phyloP scores from a whole-genome alignment of 2,797 vertebrate genomes.

The Onychomys torridus region DNA sequence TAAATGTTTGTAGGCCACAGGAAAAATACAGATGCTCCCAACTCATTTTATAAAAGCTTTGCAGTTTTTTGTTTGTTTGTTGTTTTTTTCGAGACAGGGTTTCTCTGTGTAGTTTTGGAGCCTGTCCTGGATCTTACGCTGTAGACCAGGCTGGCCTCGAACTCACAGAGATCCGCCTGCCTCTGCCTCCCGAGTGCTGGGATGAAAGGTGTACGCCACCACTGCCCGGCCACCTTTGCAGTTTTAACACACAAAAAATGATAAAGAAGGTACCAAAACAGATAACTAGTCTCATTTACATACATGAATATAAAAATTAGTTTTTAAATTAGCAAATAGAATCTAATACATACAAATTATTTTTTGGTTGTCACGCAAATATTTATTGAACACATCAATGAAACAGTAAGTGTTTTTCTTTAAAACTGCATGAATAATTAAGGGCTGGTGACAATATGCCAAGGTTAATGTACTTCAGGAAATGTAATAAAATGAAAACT shows the following conservation, averaged over 20 bases:
- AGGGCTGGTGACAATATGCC: not conserved
- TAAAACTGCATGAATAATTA: slow-evolving; percentile 10
- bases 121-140: too few relatives aligned
- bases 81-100: too few relatives aligned
- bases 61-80: not conserved
- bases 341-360: not conserved
- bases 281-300: not conserved
- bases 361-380: not conserved
- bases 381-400: not conserved
- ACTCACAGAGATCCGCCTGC: too few relatives aligned
- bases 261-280: not conserved
- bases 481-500: not conserved
- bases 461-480: not conserved
- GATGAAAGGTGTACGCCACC: too few relatives aligned
- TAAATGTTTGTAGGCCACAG: not conserved
- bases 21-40: not conserved
- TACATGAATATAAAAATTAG: not conserved
- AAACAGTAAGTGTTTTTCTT: not conserved
- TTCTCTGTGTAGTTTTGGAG: too few relatives aligned
- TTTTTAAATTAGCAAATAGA: not conserved
- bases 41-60: not conserved
- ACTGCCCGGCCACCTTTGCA: not conserved
- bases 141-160: too few relatives aligned
- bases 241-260: slow-evolving; percentile 29
- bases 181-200: too few relatives aligned